Percentiles rank a stretch among this genome's conserved stretches.
Evolutionary conservation across 2,113 vertebrate genomes (phyloP).

Genomic region (Leucopsar rothschildi): DNA sequence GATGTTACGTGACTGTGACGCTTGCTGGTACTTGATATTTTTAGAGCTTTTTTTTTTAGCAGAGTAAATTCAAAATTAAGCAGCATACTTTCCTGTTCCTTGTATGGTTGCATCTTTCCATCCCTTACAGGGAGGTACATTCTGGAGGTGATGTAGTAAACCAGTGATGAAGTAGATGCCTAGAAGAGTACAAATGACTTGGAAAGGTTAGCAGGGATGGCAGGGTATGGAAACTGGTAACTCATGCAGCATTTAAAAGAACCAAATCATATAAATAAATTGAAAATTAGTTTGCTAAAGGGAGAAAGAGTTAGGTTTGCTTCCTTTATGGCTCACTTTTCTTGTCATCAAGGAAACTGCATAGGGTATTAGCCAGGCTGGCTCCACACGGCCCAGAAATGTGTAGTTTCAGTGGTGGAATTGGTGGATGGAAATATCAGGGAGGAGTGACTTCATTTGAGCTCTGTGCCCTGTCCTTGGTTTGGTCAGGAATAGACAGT

Average conservation of each 20-base stretch:
- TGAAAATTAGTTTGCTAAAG: not conserved
- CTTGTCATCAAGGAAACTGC: not conserved
- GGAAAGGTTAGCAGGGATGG: not conserved
- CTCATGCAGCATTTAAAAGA: not conserved
- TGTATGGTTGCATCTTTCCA: constrained; percentile 37
- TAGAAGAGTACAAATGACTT: not conserved
- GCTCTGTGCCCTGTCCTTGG: not conserved
- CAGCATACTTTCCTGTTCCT: constrained; percentile 22
- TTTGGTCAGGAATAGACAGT: not conserved
- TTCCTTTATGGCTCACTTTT: not conserved
- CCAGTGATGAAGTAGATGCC: not conserved
- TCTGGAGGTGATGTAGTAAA: constrained; percentile 14
- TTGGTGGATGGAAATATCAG: not conserved
- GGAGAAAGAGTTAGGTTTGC: not conserved
- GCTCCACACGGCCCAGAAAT: not conserved
- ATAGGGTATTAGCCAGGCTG: not conserved
- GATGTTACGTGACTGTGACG: not conserved
- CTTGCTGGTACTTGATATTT: constrained; percentile 20
- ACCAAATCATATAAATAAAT: not conserved
- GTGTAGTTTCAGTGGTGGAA: not conserved
- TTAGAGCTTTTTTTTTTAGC: constrained; percentile 35
- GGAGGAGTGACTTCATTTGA: not conserved
- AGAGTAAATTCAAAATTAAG: constrained; percentile 26
- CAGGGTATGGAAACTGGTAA: not conserved
- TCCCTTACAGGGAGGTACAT: not conserved